Base-by-base conservation (phyloP, 2,888 invertebrate species). In the Lasioglossum pauxillum region DNA sequence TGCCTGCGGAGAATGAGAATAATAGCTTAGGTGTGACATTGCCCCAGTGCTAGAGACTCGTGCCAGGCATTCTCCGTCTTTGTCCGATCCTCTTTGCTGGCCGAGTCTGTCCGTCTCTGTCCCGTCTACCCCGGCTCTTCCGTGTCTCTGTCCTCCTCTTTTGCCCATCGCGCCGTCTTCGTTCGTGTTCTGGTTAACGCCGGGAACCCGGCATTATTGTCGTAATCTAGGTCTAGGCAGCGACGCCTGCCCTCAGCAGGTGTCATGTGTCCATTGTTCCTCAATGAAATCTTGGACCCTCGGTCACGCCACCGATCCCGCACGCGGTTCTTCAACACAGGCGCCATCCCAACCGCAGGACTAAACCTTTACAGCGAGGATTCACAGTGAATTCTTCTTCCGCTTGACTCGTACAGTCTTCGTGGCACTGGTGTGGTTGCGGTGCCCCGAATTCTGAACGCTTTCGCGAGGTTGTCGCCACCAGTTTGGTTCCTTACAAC, bases 1-100 rank as follows among this genome's bases (percentile, higher is more conserved):
- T 93, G 91, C 91, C 89, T 85, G 84, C 87, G 89, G 90, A 90
- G 90, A 91, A 91, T 84, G 93, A 93, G 93, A 92, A 94, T 93
- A 93, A 93, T 93, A 92, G 93, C 90, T 89, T 92, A 93, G 93
- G 92, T 93, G 93, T 93, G 93, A 93, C 94, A 93, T 93, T 94
- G 93, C 93, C 93, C 94, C 92, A 93, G 92, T 92, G 90, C 89
- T 88, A 92, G 91, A 92, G 91, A 92, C 92, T 92, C 91, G 92
- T 92, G 92, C 90, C 92, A 90, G 91, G 82, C 74, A 44, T 57
- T 23, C 71, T 82, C 77, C 78, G 71, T 86, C 86, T 84, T 79
- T 82, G 72, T 81, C 67, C 35, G 35, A 71, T 69, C 78, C n/a
- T 64, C 64, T 60, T 57, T 53, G 49, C 49, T 49, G 73, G 38